These are phyloP conservation scores for Erannis defoliaria DNA, from an alignment of 2,888 invertebrate genomes.

Conservation along the genomic window DNA sequence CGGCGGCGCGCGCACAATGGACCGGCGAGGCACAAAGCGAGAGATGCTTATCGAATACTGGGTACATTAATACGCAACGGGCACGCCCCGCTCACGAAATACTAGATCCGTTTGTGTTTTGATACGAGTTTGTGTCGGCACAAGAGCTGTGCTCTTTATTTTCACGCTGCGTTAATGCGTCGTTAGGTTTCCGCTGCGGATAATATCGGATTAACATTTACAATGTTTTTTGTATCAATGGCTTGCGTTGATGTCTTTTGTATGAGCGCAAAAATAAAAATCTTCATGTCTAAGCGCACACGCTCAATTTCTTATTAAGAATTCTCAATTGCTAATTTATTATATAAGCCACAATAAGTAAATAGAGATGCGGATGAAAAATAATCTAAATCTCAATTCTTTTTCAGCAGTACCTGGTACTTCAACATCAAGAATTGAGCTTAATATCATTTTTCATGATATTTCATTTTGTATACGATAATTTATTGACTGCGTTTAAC, in stretches of 20 bases:
- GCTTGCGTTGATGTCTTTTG: slow-evolving; percentile 31
- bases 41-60: slow-evolving; percentile 75
- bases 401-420: no score
- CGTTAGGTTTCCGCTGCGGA: slow-evolving; percentile 36
- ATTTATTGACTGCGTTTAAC: no score
- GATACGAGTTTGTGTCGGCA: slow-evolving; percentile 53
- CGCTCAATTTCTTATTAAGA: no score
- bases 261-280: background rate
- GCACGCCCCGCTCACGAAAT: slow-evolving; percentile 82
- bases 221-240: slow-evolving; percentile 23
- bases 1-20: slow-evolving; percentile 76
- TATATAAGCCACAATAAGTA: no score
- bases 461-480: no score
- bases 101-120: slow-evolving; percentile 78
- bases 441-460: no score
- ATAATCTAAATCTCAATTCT: no score
- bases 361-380: no score
- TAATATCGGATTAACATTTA: slow-evolving; percentile 39
- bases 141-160: slow-evolving; percentile 63
- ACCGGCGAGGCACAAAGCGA: slow-evolving; percentile 77
- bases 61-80: slow-evolving; percentile 81
- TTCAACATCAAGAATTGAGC: no score
- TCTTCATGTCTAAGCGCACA: slow-evolving; percentile 1
- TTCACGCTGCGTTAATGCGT: slow-evolving; percentile 63
- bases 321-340: no score